A percentile compares a stretch with the other conserved stretches of the same genome.
Evolutionary conservation across 64 coral and sea anemone genomes (phyloP).

Genomic region (Stylophora pistillata): DNA sequence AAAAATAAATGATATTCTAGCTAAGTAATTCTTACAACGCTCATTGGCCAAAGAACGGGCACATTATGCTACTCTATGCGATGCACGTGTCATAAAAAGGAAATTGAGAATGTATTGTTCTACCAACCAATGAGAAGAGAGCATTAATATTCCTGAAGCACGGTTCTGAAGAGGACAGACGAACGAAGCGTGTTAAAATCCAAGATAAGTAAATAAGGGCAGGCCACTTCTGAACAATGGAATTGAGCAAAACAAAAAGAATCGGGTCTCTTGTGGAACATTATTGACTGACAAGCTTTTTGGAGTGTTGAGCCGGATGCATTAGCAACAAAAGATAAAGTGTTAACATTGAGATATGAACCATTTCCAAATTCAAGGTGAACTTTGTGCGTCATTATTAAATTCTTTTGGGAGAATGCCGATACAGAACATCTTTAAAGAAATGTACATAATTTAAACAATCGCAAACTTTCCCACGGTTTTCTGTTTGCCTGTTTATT

Average conservation of each 20-base stretch:
- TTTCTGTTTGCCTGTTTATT: background rate
- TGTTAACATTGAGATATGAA: background rate
- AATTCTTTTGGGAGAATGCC: background rate
- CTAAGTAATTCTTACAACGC: constrained; percentile 23
- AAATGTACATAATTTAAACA: constrained; percentile 42
- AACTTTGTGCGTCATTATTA: background rate
- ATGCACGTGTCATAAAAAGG: constrained; percentile 69
- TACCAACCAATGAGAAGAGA: constrained; percentile 35
- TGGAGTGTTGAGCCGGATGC: constrained; percentile 19
- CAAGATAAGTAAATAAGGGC: constrained; percentile 55
- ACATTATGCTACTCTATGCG: constrained; percentile 32
- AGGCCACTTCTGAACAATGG: constrained; percentile 41
- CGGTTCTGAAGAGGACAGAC: constrained; percentile 50
- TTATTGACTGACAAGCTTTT: constrained; percentile 30
- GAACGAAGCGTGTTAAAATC: constrained; percentile 65
- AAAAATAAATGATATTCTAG: constrained; percentile 40
- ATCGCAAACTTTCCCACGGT: constrained; percentile 41
- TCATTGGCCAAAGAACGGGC: constrained; percentile 38
- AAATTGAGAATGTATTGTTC: constrained; percentile 49
- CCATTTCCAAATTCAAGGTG: background rate
- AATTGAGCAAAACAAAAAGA: constrained; percentile 51
- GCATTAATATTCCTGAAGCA: constrained; percentile 34
- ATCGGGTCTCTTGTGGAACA: background rate
- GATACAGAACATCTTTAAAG: background rate
- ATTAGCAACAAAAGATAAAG: background rate